A percentile compares a stretch with the other conserved stretches of the same genome.
These are phyloP conservation scores for Tragelaphus scriptus DNA, from an alignment of 2,113 vertebrate species.

Conservation along the genomic window DNA sequence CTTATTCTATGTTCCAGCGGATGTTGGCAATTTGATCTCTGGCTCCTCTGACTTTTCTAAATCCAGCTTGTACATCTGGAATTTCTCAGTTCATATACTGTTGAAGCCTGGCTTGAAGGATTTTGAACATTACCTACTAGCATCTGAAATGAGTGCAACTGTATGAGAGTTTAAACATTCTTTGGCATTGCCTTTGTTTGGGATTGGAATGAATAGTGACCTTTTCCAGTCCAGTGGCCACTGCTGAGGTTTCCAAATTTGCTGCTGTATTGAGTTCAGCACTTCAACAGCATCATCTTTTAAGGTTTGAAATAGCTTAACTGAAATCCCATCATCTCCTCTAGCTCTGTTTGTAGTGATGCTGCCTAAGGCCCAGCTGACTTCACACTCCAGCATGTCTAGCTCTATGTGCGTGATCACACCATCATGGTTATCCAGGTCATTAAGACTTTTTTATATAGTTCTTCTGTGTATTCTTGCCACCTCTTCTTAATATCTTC, in stretches of 20 bases:
- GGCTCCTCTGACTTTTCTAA: background rate
- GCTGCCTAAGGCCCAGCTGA: background rate
- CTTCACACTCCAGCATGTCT: background rate
- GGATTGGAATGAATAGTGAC: background rate
- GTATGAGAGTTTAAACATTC: background rate
- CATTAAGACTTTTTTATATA: fast-evolving
- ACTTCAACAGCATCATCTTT: background rate
- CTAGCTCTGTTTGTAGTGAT: background rate
- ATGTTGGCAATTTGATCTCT: background rate
- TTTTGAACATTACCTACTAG: background rate
- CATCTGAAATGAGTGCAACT: background rate
- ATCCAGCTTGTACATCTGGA: background rate
- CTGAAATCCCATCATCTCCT: background rate
- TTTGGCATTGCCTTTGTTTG: background rate
- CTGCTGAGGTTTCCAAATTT: background rate
- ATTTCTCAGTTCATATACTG: background rate
- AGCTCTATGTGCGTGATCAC: background rate
- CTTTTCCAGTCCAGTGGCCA: background rate
- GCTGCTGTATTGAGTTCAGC: background rate
- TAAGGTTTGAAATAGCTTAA: background rate
- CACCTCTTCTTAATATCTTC: background rate
- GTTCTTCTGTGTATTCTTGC: background rate
- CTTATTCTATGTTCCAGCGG: background rate
- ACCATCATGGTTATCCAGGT: background rate
- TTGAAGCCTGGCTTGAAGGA: background rate